Percentiles rank a stretch among this genome's conserved stretches.
These are phyloP conservation scores for Shargacucullia verbasci DNA, from an alignment of 2,888 invertebrate genomes.

Conservation along the genomic window DNA sequence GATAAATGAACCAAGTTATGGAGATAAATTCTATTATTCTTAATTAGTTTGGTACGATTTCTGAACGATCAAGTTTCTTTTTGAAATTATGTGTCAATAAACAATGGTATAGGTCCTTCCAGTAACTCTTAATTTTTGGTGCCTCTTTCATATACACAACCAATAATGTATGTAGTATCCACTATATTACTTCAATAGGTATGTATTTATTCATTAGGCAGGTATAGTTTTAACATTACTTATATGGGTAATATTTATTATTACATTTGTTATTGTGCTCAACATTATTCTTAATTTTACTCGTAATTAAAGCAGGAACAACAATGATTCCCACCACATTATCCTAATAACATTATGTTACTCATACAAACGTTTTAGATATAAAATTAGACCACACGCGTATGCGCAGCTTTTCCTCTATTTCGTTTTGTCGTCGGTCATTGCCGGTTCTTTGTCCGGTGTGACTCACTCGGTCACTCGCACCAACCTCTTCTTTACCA, in stretches of 20 bases:
- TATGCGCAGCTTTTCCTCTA: slow-evolving; percentile 67
- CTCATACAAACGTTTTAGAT: slow-evolving; percentile 45
- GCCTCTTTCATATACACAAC: too few relatives aligned
- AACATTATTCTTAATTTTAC: slow-evolving; percentile 1
- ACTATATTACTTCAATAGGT: too few relatives aligned
- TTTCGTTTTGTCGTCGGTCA: slow-evolving; percentile 73
- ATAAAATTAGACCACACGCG: slow-evolving; percentile 58
- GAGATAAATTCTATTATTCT: slow-evolving; percentile 17
- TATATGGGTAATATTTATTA: too few relatives aligned
- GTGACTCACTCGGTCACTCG: slow-evolving; percentile 67
- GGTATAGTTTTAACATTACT: too few relatives aligned
- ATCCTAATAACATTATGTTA: slow-evolving; percentile 30
- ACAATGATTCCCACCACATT: slow-evolving; percentile 30
- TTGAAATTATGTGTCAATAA: too few relatives aligned
- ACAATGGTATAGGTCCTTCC: too few relatives aligned
- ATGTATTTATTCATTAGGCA: too few relatives aligned
- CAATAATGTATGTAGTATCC: too few relatives aligned
- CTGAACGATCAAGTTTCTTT: too few relatives aligned
- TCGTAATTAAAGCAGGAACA: too few relatives aligned
- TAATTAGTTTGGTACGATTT: slow-evolving; percentile 2
- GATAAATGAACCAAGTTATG: slow-evolving; percentile 20
- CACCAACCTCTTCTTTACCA: slow-evolving; percentile 59
- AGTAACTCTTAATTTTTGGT: too few relatives aligned
- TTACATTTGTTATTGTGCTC: neutral
- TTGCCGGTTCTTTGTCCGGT: slow-evolving; percentile 72